A percentile compares a stretch with the other conserved stretches of the same genome.
Conservation (phyloP, 2,888 invertebrate species). For the Himalopsyche japonica region DNA sequence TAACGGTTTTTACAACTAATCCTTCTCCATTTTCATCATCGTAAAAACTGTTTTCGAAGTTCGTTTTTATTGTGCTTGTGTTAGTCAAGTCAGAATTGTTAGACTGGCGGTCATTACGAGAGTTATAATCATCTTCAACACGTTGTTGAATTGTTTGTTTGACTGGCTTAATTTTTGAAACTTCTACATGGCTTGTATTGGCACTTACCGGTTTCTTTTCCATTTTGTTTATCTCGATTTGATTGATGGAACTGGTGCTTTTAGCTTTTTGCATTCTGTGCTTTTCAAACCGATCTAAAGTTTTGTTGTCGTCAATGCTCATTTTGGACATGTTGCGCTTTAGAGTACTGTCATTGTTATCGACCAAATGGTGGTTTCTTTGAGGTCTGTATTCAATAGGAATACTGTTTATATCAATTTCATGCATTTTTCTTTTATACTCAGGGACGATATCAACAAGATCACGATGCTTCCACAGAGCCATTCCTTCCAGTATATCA, state of each 20-base stretch:
- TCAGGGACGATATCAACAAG: slow-evolving; percentile 72
- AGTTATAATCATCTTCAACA: slow-evolving; percentile 47
- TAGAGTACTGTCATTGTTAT: slow-evolving; percentile 48
- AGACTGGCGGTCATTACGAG: slow-evolving; percentile 53
- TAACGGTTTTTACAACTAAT: slow-evolving; percentile 71
- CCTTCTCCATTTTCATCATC: slow-evolving; percentile 69
- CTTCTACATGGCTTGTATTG: slow-evolving; percentile 43
- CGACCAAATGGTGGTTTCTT: slow-evolving; percentile 48
- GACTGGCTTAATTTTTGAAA: slow-evolving; percentile 53
- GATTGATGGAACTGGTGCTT: slow-evolving; percentile 57
- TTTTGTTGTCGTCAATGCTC: slow-evolving; percentile 50
- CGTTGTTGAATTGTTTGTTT: slow-evolving; percentile 50
- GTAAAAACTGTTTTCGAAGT: slow-evolving; percentile 68
- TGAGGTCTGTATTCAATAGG: slow-evolving; percentile 51
- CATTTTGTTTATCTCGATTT: slow-evolving; percentile 51
- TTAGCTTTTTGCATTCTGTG: slow-evolving; percentile 53
- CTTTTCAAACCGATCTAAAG: slow-evolving; percentile 35
- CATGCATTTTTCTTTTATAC: slow-evolving; percentile 54
- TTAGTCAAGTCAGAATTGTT: slow-evolving; percentile 56
- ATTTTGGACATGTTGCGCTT: slow-evolving; percentile 50
- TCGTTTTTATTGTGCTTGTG: slow-evolving; percentile 59
- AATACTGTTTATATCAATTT: slow-evolving; percentile 48
- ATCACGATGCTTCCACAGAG: slow-evolving; percentile 83
- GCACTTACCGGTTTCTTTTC: slow-evolving; percentile 43
- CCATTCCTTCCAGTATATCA: slow-evolving; percentile 84